phyloP scores from a whole-genome alignment of 2,888 invertebrate genomes.

The Papilio protenor region DNA sequence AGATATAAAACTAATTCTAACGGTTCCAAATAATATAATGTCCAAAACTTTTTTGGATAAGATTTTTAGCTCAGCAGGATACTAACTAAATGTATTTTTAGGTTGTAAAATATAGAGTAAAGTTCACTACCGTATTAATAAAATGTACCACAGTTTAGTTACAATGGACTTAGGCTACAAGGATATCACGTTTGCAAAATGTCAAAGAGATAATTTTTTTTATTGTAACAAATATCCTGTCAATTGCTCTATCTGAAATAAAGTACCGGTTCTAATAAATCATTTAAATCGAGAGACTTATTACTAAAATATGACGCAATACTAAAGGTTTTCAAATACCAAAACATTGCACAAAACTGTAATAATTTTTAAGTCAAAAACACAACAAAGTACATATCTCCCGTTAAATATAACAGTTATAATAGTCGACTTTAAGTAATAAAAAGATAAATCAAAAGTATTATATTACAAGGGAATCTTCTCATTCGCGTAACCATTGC shows the following conservation, averaged over 20 bases:
- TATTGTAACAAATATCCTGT: constrained; percentile 23
- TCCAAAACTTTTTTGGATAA: not conserved
- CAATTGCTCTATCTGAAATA: not conserved
- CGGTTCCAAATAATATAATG: not conserved
- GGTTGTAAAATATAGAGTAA: not conserved
- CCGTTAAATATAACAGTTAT: too few species aligned
- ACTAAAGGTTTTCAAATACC: constrained; percentile 27
- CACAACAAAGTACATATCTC: not conserved
- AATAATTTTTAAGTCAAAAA: too few species aligned
- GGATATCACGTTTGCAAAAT: constrained; percentile 39
- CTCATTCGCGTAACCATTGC: constrained; percentile 1
- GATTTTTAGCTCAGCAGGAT: not conserved
- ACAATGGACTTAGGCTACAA: constrained; percentile 10
- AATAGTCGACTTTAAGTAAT: not conserved
- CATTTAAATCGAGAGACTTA: constrained; percentile 49
- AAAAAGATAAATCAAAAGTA: not conserved
- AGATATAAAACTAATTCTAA: not conserved
- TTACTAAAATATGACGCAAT: constrained; percentile 35
- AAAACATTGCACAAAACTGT: not conserved
- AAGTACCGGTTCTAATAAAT: constrained; percentile 38
- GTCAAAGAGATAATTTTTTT: constrained; percentile 31
- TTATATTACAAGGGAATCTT: not conserved
- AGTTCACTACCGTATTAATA: not conserved
- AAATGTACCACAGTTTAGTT: not conserved
- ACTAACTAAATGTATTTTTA: constrained; percentile 2